Evolutionary conservation across 92 coral and sea anemone genomes (phyloP), one percentile per base, ranked within the genome.

Genomic region (Muricea muricata): DNA sequence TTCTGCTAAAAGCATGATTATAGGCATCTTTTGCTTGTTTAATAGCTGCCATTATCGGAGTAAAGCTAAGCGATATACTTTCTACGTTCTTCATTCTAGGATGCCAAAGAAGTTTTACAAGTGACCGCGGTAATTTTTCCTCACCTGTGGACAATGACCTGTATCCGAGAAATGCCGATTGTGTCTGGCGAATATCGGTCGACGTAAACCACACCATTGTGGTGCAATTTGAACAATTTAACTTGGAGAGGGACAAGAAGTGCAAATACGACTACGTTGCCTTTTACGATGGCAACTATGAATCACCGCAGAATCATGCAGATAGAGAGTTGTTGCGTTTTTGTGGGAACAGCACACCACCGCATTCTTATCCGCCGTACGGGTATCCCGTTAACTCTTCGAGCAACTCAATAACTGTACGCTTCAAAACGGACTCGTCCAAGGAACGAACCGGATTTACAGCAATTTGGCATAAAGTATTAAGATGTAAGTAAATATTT

Each of bases 171-270:
- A 26, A 17, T 20, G 92, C 87, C 8, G 78, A 23, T 15, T 90
- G 94, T 65, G 58, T 81, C 35, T 97, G 98, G 98, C 56, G 68
- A 6, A 91, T 97, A 25, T 54, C 47, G 17, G 99, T 91, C 10
- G 94, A 92, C 0, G 57, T 32, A 26, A 97, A 97, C 70, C 86
- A 88, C 78, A 93, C 93, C 0, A 92, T 97, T 42, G 88, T 72
- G 34, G 89, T 94, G n/a, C 46, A 58, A 25, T 45, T 97, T 66
- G 56, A 80, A 0, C 78, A 89, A 25, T 97, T 97, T 48, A 30
- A 87, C 14, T 87, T 97, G 81, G 98, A 97, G 34, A 47, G 75
- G 45, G 99, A 97, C 89, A 97, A 97, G 85, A 97, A 94, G 73
- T 97, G 99, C 66, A 88, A 87, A 45, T 97, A 92, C 60, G 99